Conservation (phyloP, 2,888 invertebrate species). For the Agrochola litura region DNA sequence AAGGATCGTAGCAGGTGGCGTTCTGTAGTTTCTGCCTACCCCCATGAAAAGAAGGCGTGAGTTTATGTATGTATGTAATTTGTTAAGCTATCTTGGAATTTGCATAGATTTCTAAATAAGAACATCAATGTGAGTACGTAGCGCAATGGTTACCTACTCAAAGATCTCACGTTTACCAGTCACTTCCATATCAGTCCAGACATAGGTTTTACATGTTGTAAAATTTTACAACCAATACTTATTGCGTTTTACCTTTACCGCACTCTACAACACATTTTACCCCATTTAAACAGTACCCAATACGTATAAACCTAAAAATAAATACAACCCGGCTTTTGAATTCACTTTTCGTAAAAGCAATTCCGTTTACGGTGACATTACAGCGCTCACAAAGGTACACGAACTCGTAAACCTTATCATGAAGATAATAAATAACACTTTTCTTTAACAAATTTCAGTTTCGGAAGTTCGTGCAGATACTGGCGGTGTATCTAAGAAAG, state of each 20-base stretch:
- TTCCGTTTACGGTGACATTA: conserved; percentile 61
- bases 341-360: conserved; percentile 62
- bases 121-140: too few species aligned
- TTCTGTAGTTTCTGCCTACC: too few species aligned
- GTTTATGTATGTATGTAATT: too few species aligned
- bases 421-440: conserved; percentile 69
- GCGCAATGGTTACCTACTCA: background rate
- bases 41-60: too few species aligned
- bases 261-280: conserved; percentile 9
- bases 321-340: conserved; percentile 47
- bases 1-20: too few species aligned
- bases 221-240: conserved; percentile 35
- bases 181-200: background rate
- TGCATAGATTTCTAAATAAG: background rate
- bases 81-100: background rate
- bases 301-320: conserved; percentile 44
- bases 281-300: conserved; percentile 37
- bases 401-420: conserved; percentile 66
- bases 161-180: background rate
- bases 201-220: conserved; percentile 26
- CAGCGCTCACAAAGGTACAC: conserved; percentile 58
- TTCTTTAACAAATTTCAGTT: conserved; percentile 70
- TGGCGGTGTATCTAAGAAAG: conserved; percentile 69
- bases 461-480: conserved; percentile 68
- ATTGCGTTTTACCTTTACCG: conserved; percentile 24